Evolutionary conservation across 2,888 invertebrate species (phyloP).

Genomic region (Petrolisthes manimaculis): DNA sequence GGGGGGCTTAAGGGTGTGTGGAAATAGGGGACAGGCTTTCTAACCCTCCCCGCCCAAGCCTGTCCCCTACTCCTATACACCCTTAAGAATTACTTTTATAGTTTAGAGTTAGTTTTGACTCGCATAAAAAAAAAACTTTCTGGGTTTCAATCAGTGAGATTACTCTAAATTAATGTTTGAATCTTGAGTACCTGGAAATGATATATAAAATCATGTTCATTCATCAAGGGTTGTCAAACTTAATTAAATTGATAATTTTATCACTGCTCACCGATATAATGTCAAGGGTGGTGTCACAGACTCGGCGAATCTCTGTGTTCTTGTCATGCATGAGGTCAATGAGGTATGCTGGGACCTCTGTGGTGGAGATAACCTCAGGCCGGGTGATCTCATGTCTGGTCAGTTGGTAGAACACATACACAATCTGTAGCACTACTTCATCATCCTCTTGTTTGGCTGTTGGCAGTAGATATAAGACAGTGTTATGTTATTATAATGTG

Average conservation of each 20-base stretch:
- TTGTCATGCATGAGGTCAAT: constrained; percentile 98
- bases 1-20: too few relatives aligned
- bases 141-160: too few relatives aligned
- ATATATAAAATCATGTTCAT: too few relatives aligned
- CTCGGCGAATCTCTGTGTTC: constrained; percentile 90
- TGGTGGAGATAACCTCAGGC: constrained; percentile 69
- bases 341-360: constrained; percentile 92
- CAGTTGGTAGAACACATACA: constrained; percentile 93
- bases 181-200: too few relatives aligned
- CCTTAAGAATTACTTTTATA: background rate
- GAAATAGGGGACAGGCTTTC: too few relatives aligned
- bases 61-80: too few relatives aligned
- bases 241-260: too few relatives aligned
- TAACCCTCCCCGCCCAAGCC: too few relatives aligned
- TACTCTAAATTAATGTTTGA: too few relatives aligned
- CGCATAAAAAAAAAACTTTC: too few relatives aligned
- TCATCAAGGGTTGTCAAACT: too few relatives aligned
- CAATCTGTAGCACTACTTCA: constrained; percentile 96
- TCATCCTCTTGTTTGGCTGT: constrained; percentile 94
- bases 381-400: constrained; percentile 84
- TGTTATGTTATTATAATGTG: background rate
- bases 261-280: constrained; percentile 78
- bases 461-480: constrained; percentile 61
- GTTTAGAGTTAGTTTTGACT: background rate
- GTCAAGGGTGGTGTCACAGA: constrained; percentile 95